Base-by-base conservation (phyloP, 2,113 vertebrate genomes). In the Hassar affinis region DNA sequence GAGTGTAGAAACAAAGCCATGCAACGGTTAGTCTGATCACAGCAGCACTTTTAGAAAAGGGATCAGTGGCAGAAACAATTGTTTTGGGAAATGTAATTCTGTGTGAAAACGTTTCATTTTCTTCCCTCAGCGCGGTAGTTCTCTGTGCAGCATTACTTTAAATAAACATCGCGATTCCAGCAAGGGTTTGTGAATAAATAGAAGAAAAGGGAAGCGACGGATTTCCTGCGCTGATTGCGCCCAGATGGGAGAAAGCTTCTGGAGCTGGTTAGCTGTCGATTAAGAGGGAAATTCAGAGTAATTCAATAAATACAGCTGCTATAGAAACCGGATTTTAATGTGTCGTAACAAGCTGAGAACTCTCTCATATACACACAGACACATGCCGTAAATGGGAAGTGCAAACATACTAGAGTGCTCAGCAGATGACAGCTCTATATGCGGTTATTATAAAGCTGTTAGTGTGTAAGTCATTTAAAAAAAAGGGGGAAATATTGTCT, bases 301-400 rank as follows among this genome's bases (percentile, higher is more conserved):
- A 92, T 93, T 93, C 93, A 94, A 94, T 94, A 93, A 93, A 94
- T 92, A 91, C 90, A 92, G 91, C 92, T 89, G 91, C 91, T 93
- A 90, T 91, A 89, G 90, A 88, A 87, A 76, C 89, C 86, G 88
- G 90, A 88, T 92, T 92, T 91, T 91, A 91, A 91, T 89, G 91
- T 93, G 93, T 91, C 89, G 89, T 90, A 92, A 93, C 86, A 87
- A 76, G 84, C 90, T 84, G 89, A 92, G 90, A 90, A 91, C 86
- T 83, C 84, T 79, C 86, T 82, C 77, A 33, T 47, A 27, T 35
- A 45, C 75, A 72, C 61, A 81, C 51, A 82, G 45, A 45, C 84
- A 77, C 80, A 61, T 77, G 30, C 45, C 51, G 12, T 27, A 47
- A 71, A 78, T 72, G 52, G 38, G 51, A 77, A 61, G 79, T 52